Base-by-base conservation (phyloP, 1,140 invertebrate genomes). In the Portunus trituberculatus region DNA sequence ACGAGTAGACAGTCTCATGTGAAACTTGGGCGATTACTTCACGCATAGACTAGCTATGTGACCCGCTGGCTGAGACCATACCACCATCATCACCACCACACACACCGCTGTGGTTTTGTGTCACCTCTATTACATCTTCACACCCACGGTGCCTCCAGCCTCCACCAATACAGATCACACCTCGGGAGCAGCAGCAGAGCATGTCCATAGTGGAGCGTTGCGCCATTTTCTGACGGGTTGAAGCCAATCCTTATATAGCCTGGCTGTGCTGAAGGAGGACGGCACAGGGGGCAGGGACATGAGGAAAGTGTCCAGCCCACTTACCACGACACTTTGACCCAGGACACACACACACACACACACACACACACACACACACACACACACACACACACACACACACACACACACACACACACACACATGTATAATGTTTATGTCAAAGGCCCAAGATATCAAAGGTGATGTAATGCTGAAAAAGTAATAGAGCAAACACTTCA, bases 301-400 rank as follows among this genome's bases (percentile, higher is more conserved):
- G 67, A 76, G 67, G 67, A 76, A 76, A 76, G 67, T 25, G 67
- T 76, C 67, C 67, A n/a, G 25, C 67, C 67, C 1, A 25, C 67
- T n/a, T 20, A 20, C 20, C 20, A 20, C 7, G 67, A 76, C 67
- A 76, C 25, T 25, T 76, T 76, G 67, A 76, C 67, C 16, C 67
- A 8, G 20, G 20, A 76, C 20, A n/a, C 20, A n/a, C 20, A n/a
- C 20, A n/a, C 20, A 76, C 67, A 76, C 67, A 76, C 67, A 76
- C 67, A 76, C 67, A 76, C 67, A 76, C 67, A 76, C 67, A 76
- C 67, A 76, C 67, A 76, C 67, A 76, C 67, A 76, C 52, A 59
- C 52, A 59, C 52, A 59, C 52, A 59, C 52, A 59, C 52, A 59
- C 52, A 59, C 52, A 20, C 52, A 59, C 10, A 39, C 39, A 39